Evolutionary conservation across 2,797 vertebrate species (phyloP).

Genomic region (Lepus townsendii): DNA sequence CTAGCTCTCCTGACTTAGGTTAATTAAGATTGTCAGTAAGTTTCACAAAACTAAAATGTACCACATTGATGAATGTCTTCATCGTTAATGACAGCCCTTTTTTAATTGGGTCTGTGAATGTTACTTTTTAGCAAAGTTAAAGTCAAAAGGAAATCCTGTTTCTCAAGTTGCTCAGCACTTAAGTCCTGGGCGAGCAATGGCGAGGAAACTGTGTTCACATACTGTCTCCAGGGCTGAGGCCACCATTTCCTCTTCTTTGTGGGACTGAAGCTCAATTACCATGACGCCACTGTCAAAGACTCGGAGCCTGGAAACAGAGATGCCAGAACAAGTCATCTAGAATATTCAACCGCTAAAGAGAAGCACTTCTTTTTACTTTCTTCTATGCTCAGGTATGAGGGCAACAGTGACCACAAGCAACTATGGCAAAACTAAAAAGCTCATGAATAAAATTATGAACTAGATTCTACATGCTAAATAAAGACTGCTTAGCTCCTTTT

Average conservation of each 20-base stretch:
- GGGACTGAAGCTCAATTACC: constrained; percentile 99
- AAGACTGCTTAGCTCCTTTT: background rate
- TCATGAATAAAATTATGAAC: background rate
- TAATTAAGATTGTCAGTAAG: background rate
- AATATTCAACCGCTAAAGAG: background rate
- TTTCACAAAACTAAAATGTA: constrained; percentile 7
- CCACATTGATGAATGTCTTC: background rate
- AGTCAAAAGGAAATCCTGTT: constrained; percentile 80
- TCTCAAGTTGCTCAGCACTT: constrained; percentile 53
- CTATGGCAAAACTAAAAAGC: background rate
- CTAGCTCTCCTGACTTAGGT: constrained; percentile 12
- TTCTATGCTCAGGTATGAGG: background rate
- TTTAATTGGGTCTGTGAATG: constrained; percentile 36
- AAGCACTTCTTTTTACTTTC: background rate
- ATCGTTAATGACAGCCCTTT: background rate
- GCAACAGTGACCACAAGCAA: background rate
- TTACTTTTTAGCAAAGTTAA: constrained; percentile 59
- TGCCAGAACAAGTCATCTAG: background rate
- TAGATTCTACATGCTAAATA: background rate
- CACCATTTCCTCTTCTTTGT: constrained; percentile 99
- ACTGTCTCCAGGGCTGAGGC: constrained; percentile 97
- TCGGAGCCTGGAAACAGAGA: constrained; percentile 91
- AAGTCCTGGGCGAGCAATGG: constrained; percentile 33
- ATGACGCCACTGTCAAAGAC: constrained; percentile 99
- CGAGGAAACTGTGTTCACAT: constrained; percentile 82